Base-by-base conservation (phyloP, 2,113 vertebrate species). In the Onychostoma macrolepis region DNA sequence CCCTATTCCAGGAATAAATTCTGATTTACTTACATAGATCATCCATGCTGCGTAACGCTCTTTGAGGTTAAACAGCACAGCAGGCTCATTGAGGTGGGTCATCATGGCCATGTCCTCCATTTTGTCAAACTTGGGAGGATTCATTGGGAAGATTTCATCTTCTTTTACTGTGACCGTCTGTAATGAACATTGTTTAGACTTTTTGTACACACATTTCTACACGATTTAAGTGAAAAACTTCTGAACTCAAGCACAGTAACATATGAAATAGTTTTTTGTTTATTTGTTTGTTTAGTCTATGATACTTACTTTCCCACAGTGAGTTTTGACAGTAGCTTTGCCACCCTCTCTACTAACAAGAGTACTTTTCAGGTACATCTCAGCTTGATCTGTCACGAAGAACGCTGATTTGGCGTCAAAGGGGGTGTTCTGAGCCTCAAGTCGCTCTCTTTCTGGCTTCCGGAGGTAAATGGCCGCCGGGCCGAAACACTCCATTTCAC, bases 351-450 rank as follows among this genome's bases (percentile, higher is more conserved):
- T 65, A 6, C 63, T 65, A 65, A 15, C 4, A 30, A 65, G 26
- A 65, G 9, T 11, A 28, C 63, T 5, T 19, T 65, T 65, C 26
- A 65, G 5, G 63, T 65, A 65, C 63, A 65, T 65, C 63, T 65
- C 26, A 4, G 4, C 26, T 6, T 4, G 4, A 4, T 15, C 63
- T 30, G 63, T 12, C 63, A 65, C 63, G 0, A 65, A 65, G 63
- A 6, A 96, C 0, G 96, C 95, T 0, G 92, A 26, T 92, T 97
- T 98, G 63, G 97, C 97, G 91, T 98, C 97, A 17, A 98, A 97
- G 1, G 96, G 95, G 84, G 88, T 95, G 76, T 96, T 94, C 38
- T 95, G 94, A 74, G 94, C 90, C 56, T 97, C 96, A 0, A 97
- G 93, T 36, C 96, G 92, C 88, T 98, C 96, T 87, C 89, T 96